These are phyloP conservation scores for Trachelus stipa DNA, from an alignment of 2,888 invertebrate species.

Conservation along the genomic window DNA sequence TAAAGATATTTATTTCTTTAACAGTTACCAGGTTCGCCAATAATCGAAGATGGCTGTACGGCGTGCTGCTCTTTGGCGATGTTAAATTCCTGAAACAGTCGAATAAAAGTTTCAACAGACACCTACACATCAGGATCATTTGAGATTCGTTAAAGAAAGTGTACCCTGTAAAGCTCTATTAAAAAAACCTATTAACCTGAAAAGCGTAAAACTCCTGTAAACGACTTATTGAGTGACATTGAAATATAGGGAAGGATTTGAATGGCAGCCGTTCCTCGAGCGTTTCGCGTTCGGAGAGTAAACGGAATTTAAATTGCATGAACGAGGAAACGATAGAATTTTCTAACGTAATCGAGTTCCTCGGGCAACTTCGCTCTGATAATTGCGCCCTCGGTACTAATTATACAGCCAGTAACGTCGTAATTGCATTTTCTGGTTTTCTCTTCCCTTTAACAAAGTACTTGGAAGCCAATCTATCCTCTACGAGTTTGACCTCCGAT, in stretches of 20 bases:
- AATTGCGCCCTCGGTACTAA: background rate
- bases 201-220: background rate
- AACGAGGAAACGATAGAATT: background rate
- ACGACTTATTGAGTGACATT: background rate
- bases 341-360: background rate
- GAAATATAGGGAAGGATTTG: background rate
- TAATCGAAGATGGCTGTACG: slow-evolving; percentile 71
- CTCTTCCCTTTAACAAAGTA: background rate
- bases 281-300: background rate
- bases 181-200: too few species aligned
- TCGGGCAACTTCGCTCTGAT: background rate
- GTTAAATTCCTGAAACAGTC: slow-evolving; percentile 73
- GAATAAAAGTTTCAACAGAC: slow-evolving; percentile 26
- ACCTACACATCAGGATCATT: slow-evolving; percentile 31
- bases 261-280: background rate
- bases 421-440: background rate
- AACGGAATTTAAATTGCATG: background rate
- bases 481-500: background rate
- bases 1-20: background rate
- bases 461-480: background rate
- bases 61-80: slow-evolving; percentile 74
- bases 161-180: too few species aligned
- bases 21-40: slow-evolving; percentile 43
- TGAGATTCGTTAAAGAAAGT: background rate
- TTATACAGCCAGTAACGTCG: background rate